phyloP scores from a whole-genome alignment of 2,113 vertebrate species.

The Podocnemis expansa region DNA sequence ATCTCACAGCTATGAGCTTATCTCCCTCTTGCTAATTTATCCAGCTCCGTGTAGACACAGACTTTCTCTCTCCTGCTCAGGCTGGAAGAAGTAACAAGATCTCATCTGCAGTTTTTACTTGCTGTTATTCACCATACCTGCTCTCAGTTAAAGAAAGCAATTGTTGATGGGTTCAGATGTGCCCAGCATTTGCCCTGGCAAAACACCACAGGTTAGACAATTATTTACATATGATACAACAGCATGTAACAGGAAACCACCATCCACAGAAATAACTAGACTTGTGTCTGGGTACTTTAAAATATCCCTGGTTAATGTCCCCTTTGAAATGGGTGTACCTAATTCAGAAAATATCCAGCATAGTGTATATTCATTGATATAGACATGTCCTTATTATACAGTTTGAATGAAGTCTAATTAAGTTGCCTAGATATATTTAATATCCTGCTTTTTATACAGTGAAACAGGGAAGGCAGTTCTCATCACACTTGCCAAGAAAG shows the following conservation, averaged over 20 bases:
- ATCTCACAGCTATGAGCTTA: background rate
- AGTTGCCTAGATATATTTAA: conserved; percentile 10
- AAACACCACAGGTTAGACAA: background rate
- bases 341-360: background rate
- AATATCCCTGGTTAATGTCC: background rate
- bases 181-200: background rate
- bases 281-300: background rate
- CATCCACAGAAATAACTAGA: background rate
- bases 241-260: background rate
- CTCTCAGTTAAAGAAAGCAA: background rate
- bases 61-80: background rate
- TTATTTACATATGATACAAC: background rate
- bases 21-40: background rate
- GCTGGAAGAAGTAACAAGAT: background rate
- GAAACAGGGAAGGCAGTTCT: conserved; percentile 29
- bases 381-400: background rate
- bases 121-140: background rate
- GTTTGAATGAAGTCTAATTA: background rate
- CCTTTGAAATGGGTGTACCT: background rate
- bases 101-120: background rate
- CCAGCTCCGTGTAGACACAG: background rate
- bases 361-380: background rate
- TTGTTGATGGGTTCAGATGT: background rate
- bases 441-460: background rate
- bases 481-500: conserved; percentile 7